Conservation (phyloP, 2,888 invertebrate species). For the Anoplius nigerrimus region DNA sequence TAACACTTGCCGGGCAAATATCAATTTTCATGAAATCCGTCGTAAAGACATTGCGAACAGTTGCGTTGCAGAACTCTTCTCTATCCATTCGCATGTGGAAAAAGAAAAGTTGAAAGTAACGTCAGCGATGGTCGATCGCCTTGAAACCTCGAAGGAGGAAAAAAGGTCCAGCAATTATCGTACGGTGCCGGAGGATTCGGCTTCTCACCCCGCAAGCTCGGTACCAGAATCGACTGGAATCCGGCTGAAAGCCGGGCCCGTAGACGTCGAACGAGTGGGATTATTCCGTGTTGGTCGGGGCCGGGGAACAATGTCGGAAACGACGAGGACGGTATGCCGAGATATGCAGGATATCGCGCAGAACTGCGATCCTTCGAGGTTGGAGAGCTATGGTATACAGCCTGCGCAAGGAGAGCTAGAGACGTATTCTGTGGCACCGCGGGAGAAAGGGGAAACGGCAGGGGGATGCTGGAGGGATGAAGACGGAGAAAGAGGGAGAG, state of each 20-base stretch:
- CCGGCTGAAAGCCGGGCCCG: conserved; percentile 57
- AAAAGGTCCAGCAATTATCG: conserved; percentile 39
- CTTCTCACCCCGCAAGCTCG: conserved; percentile 52
- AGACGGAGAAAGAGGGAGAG: conserved; percentile 12
- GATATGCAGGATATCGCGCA: conserved; percentile 67
- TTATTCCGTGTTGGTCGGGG: conserved; percentile 56
- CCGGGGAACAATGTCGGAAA: conserved; percentile 65
- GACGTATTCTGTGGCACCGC: conserved; percentile 43
- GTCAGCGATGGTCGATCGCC: no score
- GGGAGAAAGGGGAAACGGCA: not conserved
- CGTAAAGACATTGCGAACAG: no score
- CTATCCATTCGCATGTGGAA: no score
- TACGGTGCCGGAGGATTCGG: conserved; percentile 24
- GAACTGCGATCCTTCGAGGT: conserved; percentile 60
- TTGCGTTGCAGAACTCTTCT: no score
- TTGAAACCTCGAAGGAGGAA: not conserved
- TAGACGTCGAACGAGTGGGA: conserved; percentile 62
- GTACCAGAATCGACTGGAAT: conserved; percentile 59
- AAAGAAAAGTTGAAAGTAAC: no score
- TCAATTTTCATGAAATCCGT: no score
- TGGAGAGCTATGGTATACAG: conserved; percentile 34
- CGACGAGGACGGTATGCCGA: conserved; percentile 67
- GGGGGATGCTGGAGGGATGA: conserved; percentile 4
- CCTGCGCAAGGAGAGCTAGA: conserved; percentile 41
- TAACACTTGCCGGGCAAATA: no score